A percentile compares a stretch with the other conserved stretches of the same genome.
These are phyloP conservation scores for Venusia cambrica DNA, from an alignment of 2,888 invertebrate species.

Conservation along the genomic window DNA sequence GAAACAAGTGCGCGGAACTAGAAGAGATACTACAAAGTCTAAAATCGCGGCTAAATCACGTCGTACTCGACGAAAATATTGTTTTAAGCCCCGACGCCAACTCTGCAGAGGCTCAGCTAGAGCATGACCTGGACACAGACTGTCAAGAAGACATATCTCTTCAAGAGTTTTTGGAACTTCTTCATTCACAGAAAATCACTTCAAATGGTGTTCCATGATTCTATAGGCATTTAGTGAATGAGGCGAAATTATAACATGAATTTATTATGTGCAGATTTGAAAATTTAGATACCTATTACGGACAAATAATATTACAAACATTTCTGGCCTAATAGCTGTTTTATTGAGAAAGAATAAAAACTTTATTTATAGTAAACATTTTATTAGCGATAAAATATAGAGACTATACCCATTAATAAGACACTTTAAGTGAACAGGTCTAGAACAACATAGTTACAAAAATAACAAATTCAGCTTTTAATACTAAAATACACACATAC, in stretches of 20 bases:
- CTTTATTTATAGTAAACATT: slow-evolving; percentile 10
- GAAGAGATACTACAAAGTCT: slow-evolving; percentile 76
- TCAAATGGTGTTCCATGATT: slow-evolving; percentile 63
- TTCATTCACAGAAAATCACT: slow-evolving; percentile 71
- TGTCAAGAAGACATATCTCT: slow-evolving; percentile 76
- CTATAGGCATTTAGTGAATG: slow-evolving; percentile 35
- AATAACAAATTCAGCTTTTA: slow-evolving; percentile 1
- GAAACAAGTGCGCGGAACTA: slow-evolving; percentile 74
- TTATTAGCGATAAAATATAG: no score
- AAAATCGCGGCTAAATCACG: slow-evolving; percentile 74
- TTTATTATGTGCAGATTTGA: slow-evolving; percentile 67
- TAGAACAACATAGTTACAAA: slow-evolving; percentile 1
- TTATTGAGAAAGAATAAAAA: slow-evolving; percentile 22
- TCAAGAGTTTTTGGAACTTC: slow-evolving; percentile 72
- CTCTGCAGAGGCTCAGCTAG: slow-evolving; percentile 71
- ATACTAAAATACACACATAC: background rate
- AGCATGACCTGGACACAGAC: slow-evolving; percentile 75
- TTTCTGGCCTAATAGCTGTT: slow-evolving; percentile 40
- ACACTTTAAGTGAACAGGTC: no score
- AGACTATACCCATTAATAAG: no score
- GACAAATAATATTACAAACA: slow-evolving; percentile 46
- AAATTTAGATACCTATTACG: slow-evolving; percentile 58
- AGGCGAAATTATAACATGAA: slow-evolving; percentile 57
- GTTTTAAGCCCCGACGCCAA: slow-evolving; percentile 74
- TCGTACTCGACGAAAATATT: slow-evolving; percentile 74